Conservation (phyloP, 2,113 vertebrate species). For the Scopus umbretta region DNA sequence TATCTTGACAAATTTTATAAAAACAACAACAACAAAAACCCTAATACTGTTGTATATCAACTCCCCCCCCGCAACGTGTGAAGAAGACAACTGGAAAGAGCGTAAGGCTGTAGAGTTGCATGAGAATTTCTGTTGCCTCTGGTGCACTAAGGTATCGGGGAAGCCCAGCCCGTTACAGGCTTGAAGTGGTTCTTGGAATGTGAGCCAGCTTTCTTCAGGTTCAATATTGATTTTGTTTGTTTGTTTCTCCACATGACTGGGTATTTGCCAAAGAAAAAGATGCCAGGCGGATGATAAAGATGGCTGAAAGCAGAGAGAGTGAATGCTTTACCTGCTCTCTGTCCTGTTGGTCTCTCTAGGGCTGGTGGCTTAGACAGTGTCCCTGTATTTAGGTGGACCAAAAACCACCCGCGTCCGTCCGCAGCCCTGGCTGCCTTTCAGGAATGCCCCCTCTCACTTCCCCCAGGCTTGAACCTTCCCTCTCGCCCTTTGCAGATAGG, state of each 20-base stretch:
- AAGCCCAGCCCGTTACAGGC: background rate
- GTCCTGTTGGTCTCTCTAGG: background rate
- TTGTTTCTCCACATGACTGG: background rate
- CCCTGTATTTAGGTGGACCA: background rate
- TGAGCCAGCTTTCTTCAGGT: background rate
- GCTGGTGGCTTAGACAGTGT: too few relatives aligned
- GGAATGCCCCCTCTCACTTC: background rate
- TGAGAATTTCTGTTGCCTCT: background rate
- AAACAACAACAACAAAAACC: slow-evolving; percentile 21
- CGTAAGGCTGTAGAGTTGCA: background rate
- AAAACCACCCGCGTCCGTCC: accelerated
- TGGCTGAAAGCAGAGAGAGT: background rate
- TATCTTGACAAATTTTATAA: slow-evolving; percentile 68
- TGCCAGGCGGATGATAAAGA: background rate
- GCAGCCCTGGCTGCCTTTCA: background rate
- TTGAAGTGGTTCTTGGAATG: background rate
- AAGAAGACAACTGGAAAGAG: background rate
- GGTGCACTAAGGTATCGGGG: background rate
- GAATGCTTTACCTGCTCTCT: background rate
- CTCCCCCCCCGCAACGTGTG: background rate
- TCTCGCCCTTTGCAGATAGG: background rate
- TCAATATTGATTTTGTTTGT: background rate
- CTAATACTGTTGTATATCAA: background rate
- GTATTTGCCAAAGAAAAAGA: background rate
- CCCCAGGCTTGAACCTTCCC: accelerated